Base-by-base conservation (phyloP, 2,113 vertebrate genomes). In the Paratilapia polleni region DNA sequence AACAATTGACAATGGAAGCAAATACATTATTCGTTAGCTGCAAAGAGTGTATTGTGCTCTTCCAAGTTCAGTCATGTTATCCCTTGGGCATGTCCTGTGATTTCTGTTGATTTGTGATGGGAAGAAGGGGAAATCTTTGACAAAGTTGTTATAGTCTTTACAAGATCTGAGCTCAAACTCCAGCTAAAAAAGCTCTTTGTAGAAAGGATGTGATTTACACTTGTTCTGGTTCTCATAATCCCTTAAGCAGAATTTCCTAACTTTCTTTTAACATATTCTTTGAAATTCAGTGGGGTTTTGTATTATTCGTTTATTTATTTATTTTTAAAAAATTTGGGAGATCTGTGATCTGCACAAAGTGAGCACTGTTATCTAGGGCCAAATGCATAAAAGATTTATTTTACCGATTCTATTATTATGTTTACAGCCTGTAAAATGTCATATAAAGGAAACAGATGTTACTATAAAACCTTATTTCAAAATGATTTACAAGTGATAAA, bases 81-180 rank as follows among this genome's bases (percentile, higher is more conserved):
- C 64, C 64, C 22, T 31, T 43, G 31, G 43, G 56, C 60, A 66
- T 26, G 8, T 3, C 68, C 57, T 60, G 75, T 87, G 81, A 79
- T 57, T 60, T 19, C 43, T 41, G 52, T 4, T 54, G 8, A 66
- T 28, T 28, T 70, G 41, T 49, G 41, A 24, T 49, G 41, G 64
- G 43, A 24, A 49, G 49, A 22, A 49, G 28, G 41, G 24, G 41
- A 17, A 43, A 66, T 43, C 63, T 17, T 43, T 43, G 63, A 66
- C 19, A 49, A 49, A 24, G 11, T 22, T 64, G 7, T 64, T 19
- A 36, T 54, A n/a, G 17, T 60, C 31, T 24, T 52, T 38, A 34
- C 20, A 54, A 64, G n/a, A 52, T 56, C 28, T 64, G 5, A 64
- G 20, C 38, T 54, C 20, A 20, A 15, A 56, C n/a, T 36, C 20